Base-by-base conservation (phyloP, 2,797 vertebrate species). In the Esox lucius region DNA sequence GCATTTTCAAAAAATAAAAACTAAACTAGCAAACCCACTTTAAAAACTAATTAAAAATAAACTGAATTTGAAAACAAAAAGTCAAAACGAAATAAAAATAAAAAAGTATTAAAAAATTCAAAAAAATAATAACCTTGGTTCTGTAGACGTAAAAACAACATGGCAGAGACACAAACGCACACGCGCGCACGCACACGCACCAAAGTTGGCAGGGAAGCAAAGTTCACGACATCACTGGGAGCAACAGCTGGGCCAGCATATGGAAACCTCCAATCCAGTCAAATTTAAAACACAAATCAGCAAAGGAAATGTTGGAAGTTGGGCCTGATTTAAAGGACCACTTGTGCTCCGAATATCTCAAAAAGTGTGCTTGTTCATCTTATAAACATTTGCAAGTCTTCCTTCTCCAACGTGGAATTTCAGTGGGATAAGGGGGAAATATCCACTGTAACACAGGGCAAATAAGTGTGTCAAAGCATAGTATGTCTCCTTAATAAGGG, bases 181-280 rank as follows among this genome's bases (percentile, higher is more conserved):
- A 17, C 46, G 22, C 46, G 15, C 68, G 65, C 62, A 17, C 62
- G 31, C 62, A 65, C 62, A 65, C 62, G 35, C 35, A 39, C 9
- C 19, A 26, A 31, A 33, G 80, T 80, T 86, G 81, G 80, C 74
- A 71, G 66, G 72, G 72, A 70, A 83, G 48, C 42, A 76, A 67
- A 74, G 68, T 83, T 80, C 56, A 81, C 80, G 78, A 76, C 75
- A 79, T 78, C 78, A 85, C 80, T 72, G 81, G 82, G 80, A 83
- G 76, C 73, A 89, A 87, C 91, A 91, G 88, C 89, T 89, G 90
- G 82, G 74, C 72, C 61, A 46, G 67, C 87, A 88, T 87, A 90
- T 85, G 87, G 69, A 83, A 84, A 81, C 79, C 78, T 78, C 70
- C 73, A 77, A 78, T 77, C 72, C 74, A 79, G 80, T 83, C 68